A percentile compares a stretch with the other conserved stretches of the same genome.
These are phyloP conservation scores for Erpobdella octoculata DNA, from an alignment of 2,888 invertebrate species.

Conservation along the genomic window DNA sequence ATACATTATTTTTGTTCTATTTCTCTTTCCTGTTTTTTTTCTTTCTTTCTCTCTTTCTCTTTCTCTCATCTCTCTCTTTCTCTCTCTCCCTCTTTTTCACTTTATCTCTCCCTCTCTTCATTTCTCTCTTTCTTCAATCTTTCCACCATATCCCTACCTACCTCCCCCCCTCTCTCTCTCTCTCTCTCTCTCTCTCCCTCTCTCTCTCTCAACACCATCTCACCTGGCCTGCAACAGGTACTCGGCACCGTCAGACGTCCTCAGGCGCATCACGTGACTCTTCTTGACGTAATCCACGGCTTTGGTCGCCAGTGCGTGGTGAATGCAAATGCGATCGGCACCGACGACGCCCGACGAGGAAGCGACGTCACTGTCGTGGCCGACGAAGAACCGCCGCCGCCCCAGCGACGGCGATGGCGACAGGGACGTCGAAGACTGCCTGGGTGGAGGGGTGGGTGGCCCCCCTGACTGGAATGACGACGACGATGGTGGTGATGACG, in stretches of 20 bases:
- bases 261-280: conserved; percentile 17
- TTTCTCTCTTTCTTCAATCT: too few species aligned
- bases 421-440: neutral
- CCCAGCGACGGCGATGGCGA: too few species aligned
- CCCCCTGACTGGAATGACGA: neutral
- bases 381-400: neutral
- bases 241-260: conserved; percentile 5
- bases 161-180: too few species aligned
- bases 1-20: too few species aligned
- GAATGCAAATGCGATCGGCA: conserved; percentile 9
- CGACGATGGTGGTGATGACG: neutral
- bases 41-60: too few species aligned
- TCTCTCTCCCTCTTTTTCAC: too few species aligned
- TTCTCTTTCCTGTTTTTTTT: too few species aligned
- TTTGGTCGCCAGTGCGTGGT: conserved; percentile 12
- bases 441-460: neutral
- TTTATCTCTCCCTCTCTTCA: too few species aligned
- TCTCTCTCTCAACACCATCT: too few species aligned
- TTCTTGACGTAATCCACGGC: conserved; percentile 20
- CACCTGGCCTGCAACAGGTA: conserved; percentile 28
- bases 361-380: neutral
- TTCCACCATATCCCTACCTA: too few species aligned
- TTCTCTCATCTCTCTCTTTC: too few species aligned
- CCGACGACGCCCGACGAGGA: neutral
- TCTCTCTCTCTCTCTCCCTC: too few species aligned